Base-by-base conservation (phyloP, 2,113 vertebrate genomes). In the Entomyzon cyanotis region DNA sequence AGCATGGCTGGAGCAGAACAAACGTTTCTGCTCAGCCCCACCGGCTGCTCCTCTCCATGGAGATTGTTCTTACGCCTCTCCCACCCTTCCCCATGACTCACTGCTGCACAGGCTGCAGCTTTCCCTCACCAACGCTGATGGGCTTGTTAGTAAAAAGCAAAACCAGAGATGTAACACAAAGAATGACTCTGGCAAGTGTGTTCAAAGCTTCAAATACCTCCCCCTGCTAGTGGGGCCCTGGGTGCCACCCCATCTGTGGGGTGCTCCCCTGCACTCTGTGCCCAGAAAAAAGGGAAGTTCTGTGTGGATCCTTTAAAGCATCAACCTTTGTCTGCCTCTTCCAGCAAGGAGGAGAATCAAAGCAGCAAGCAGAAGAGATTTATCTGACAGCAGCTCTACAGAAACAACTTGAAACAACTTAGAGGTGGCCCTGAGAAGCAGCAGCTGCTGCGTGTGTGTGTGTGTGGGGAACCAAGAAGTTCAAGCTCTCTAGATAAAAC, bases 31-130 rank as follows among this genome's bases (percentile, higher is more conserved):
- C 65, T 81, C 73, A 82, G 90, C 84, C 65, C 84, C 23, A 59
- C 7, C 0, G 76, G 58, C 70, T 90, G 80, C 64, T 74, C 56
- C 87, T 94, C 91, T 95, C 94, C 95, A 82, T 89, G 94, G 92
- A 65, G 87, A 96, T 87, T 15, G 21, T 62, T 91, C 91, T 87
- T 6, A 65, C 2, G 3, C 89, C 81, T 94, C 94, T 85, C 81
- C 91, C 96, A 88, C 89, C 96, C 90, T 76, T 65, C 21, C 69
- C 44, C 1, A 68, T 79, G 91, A 90, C 84, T 97, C 94, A 87
- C 78, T 73, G 90, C 78, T 85, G 55, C 37, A 53, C 58, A 94
- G 89, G 49, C 81, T 87, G 64, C 84, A 69, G 93, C 25, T 55
- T 10, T 60, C 62, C 87, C 94, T 94, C 88, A 60, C 53, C 84